Percentiles rank a stretch among this genome's conserved stretches.
phyloP scores from a whole-genome alignment of 2,797 vertebrate species.

The Malacoraja senta region DNA sequence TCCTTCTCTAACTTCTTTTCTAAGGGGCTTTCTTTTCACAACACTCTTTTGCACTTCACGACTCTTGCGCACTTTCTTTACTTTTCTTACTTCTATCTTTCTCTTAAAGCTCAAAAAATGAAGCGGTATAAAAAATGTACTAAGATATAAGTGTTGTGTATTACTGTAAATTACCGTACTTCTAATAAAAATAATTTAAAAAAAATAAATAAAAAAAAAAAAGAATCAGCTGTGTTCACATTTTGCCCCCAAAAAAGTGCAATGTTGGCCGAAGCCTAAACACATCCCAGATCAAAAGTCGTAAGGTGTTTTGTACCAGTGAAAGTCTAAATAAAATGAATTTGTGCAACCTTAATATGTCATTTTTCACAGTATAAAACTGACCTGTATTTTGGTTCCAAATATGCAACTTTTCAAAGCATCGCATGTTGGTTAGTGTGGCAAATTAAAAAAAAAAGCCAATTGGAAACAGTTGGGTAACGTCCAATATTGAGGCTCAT shows the following conservation, averaged over 20 bases:
- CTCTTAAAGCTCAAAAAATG: too few species aligned
- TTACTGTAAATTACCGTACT: too few species aligned
- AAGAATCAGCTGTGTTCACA: neutral
- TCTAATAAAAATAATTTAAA: too few species aligned
- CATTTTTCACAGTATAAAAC: neutral
- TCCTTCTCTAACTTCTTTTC: too few species aligned
- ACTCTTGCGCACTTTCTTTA: too few species aligned
- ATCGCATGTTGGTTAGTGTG: neutral
- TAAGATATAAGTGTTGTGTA: too few species aligned
- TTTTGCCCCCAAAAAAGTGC: neutral
- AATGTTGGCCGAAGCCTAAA: neutral
- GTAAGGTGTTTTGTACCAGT: neutral
- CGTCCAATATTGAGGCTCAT: neutral
- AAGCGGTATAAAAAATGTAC: too few species aligned
- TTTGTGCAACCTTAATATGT: neutral
- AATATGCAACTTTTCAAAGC: neutral
- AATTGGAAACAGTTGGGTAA: neutral
- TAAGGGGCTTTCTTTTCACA: too few species aligned
- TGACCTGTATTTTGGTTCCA: neutral
- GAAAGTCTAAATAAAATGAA: neutral
- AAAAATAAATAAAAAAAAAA: too few species aligned
- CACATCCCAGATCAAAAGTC: neutral
- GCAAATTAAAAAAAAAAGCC: neutral
- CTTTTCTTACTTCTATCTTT: too few species aligned
- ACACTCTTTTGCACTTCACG: too few species aligned